Evolutionary conservation across 2,797 vertebrate genomes (phyloP), one percentile per base, ranked within the genome.

Genomic region (Kryptolebias ocellatus): DNA sequence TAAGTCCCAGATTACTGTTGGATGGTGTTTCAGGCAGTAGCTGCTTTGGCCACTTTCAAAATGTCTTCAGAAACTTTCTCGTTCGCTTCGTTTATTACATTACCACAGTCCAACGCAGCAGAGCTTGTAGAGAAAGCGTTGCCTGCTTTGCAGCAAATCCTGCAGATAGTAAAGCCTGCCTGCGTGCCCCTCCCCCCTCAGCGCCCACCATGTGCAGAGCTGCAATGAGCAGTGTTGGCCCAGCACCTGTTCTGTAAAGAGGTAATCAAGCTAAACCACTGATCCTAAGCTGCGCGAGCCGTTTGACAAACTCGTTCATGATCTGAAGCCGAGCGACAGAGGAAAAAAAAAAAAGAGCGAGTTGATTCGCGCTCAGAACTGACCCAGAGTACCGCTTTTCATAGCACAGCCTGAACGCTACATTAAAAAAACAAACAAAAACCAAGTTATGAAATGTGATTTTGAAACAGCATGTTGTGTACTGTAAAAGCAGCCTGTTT

Each of bases 261-360:
- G 87, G 89, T 91, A 90, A 91, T 92, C 89, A 88, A 87, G 86
- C 90, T 91, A 90, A 93, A 89, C 74, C 83, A 83, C 87, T 92
- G 88, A 92, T 90, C 90, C 91, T 93, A 93, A 94, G 88, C 92
- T 67, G 74, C 34, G 69, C 80, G 87, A 93, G 87, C 89, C 28
- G 78, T 85, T 87, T 77, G 81, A 89, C 83, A 87, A 92, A 87
- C 78, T 70, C 52, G 65, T 69, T 83, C 76, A 79, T 80, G 83
- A 90, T 80, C 85, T 80, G 78, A 70, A 61, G 72, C 59, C 42
- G n/a, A 70, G 77, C 67, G 52, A 63, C 47, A 52, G 44, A 12
- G 59, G 44, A 62, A 24, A 24, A 24, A 24, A 24, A 24, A 68
- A 70, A 10, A 4, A 62, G 67, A 70, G 8, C 4, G 31, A 17